These are phyloP conservation scores for Magallana nippona DNA, from an alignment of 2,888 invertebrate species.

Conservation along the genomic window DNA sequence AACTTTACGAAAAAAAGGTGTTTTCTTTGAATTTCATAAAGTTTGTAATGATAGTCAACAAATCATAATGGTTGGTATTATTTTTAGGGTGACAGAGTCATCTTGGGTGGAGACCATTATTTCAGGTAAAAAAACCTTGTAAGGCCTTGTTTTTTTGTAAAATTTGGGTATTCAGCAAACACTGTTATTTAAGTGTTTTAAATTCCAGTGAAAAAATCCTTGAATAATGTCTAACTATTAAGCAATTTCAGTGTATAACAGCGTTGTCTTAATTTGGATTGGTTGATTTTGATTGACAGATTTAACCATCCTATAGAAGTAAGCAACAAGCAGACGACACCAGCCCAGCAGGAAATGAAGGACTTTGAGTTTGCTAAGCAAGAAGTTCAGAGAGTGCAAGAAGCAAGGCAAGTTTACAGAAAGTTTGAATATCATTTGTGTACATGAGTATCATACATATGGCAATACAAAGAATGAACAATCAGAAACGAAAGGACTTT, in stretches of 20 bases:
- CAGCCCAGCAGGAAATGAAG: conserved; percentile 65
- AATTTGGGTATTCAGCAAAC: no score
- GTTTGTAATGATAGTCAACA: no score
- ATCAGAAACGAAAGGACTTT: no score
- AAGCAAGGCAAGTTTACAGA: conserved; percentile 61
- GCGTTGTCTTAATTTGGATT: no score
- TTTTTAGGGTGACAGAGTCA: conserved; percentile 77
- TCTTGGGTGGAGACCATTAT: conserved; percentile 79
- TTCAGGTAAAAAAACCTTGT: conserved; percentile 68
- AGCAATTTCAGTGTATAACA: no score
- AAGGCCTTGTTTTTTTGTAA: background rate
- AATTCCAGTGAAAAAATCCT: no score
- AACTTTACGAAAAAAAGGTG: no score
- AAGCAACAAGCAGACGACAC: conserved; percentile 60
- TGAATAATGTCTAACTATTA: no score
- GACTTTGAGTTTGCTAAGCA: conserved; percentile 78
- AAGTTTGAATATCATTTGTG: background rate
- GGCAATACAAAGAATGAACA: no score
- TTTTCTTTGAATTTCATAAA: no score
- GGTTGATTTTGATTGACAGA: conserved; percentile 64
- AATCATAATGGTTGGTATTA: background rate
- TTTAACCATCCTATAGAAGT: conserved; percentile 76
- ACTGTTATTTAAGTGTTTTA: no score
- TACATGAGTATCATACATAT: no score
- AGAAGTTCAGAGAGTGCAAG: conserved; percentile 76